phyloP scores from a whole-genome alignment of 1,140 invertebrate genomes.

The Bombus difficillimus region DNA sequence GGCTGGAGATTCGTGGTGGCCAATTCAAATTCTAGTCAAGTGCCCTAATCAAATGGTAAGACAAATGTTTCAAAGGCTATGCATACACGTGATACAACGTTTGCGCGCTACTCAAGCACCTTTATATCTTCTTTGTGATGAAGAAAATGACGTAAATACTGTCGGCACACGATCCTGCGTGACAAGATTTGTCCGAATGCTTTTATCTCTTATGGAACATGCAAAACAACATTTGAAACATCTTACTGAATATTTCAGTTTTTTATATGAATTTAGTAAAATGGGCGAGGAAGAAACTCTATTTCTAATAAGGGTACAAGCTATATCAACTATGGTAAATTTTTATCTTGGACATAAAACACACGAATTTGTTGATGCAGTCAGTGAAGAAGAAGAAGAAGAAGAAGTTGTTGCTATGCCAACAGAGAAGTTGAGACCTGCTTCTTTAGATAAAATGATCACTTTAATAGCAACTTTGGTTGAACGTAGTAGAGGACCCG shows the following conservation, averaged over 20 bases:
- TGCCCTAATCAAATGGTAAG: slow-evolving; percentile 98
- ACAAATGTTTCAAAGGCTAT: slow-evolving; percentile 96
- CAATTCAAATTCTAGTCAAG: slow-evolving; percentile 96
- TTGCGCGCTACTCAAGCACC: slow-evolving; percentile 84
- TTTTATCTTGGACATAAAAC: slow-evolving; percentile 94
- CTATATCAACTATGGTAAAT: slow-evolving; percentile 94
- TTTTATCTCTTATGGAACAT: slow-evolving; percentile 95
- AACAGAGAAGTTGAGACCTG: slow-evolving; percentile 91
- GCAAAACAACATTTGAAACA: slow-evolving; percentile 93
- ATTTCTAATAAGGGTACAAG: slow-evolving; percentile 92
- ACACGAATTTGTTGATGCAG: slow-evolving; percentile 86
- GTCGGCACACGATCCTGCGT: slow-evolving; percentile 94
- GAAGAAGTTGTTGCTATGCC: slow-evolving; percentile 87
- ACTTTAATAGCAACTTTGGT: slow-evolving; percentile 93
- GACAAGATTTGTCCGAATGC: slow-evolving; percentile 94
- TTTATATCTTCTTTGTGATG: slow-evolving; percentile 76
- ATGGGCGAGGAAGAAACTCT: slow-evolving; percentile 96
- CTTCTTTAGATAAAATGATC: slow-evolving; percentile 98
- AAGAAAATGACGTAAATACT: slow-evolving; percentile 83
- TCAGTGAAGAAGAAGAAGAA: slow-evolving; percentile 92
- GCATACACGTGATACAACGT: slow-evolving; percentile 96
- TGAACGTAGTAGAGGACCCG: slow-evolving; percentile 91
- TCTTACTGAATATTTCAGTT: slow-evolving; percentile 95
- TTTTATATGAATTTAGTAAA: slow-evolving; percentile 96
- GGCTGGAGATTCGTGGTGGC: slow-evolving; percentile 97